Base-by-base conservation (phyloP, 1,140 invertebrate species). In the Archegozetes longisetosus region DNA sequence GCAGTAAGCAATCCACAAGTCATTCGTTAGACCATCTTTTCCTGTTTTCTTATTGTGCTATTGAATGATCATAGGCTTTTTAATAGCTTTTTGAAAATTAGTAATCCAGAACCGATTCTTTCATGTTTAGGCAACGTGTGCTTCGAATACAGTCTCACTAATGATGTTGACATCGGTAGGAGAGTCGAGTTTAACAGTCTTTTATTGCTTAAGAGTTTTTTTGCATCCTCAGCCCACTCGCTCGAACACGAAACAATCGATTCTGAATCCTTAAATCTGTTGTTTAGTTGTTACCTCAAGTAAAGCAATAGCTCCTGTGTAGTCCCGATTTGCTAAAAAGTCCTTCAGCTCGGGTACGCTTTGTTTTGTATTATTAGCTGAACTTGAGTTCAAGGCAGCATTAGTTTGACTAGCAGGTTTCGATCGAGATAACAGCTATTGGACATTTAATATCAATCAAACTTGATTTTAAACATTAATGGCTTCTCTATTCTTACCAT, bases 1-100 rank as follows among this genome's bases (percentile, higher is more conserved):
- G 73, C 91, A 95, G 71, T 91, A 98, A 2, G 84, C 91, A 60
- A 88, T 82, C 91, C 93, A 98, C 60, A 85, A 72, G 63, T 87
- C 82, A 20, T 80, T 79, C 69, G 81, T 79, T 6, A 78, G 71
- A 53, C 74, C 77, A 17, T 70, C 76, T 66, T 78, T 82, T 47
- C 76, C 80, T 66, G 71, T 73, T 59, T 73, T 72, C 63, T 74
- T 68, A 58, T 75, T 70, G 67, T 79, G 79, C 78, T 79, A 63
- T 9, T 64, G 64, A 63, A 65, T 65, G 67, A 55, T 28, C 29
- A 40, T 9, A 40, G 17, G 6, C 6, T 9, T 40, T 40, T 9
- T 6, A 40, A 40, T 9, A 40, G 17, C 32, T 3, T 4, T 52
- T 40, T 47, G 6, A 27, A 48, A 49, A 46, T 62, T 40, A 28